Percentiles rank a stretch among this genome's conserved stretches.
These are phyloP conservation scores for Plumapathes pennacea DNA, from an alignment of 92 coral and sea anemone genomes.

Conservation along the genomic window DNA sequence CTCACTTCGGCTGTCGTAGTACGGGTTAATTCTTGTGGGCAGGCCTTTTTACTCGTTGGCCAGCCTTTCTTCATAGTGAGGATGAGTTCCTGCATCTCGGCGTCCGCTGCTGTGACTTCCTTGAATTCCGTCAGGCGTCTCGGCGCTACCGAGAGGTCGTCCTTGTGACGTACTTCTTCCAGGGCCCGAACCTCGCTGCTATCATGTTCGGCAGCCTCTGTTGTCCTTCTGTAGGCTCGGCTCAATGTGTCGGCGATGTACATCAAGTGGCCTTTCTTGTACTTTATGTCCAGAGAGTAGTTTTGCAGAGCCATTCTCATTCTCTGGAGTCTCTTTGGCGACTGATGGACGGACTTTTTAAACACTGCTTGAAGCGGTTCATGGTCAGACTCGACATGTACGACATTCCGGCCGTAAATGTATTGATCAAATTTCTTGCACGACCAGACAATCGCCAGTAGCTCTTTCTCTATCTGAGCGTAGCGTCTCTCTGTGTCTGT, in stretches of 20 bases:
- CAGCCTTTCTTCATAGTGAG: too few relatives aligned
- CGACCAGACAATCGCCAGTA: conserved; percentile 39
- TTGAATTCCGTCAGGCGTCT: too few relatives aligned
- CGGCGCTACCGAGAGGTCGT: too few relatives aligned
- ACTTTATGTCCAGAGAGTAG: conserved; percentile 16
- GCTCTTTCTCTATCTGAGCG: conserved; percentile 37
- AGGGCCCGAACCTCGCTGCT: too few relatives aligned
- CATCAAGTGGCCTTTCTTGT: conserved; percentile 16
- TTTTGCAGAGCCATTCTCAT: conserved; percentile 27
- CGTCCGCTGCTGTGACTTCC: too few relatives aligned
- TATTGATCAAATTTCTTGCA: conserved; percentile 54
- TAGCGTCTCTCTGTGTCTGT: conserved; percentile 33
- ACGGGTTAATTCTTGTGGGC: too few relatives aligned
- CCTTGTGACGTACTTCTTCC: too few relatives aligned
- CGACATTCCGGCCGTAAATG: conserved; percentile 26
- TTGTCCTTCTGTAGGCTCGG: conserved; percentile 14
- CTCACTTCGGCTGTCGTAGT: too few relatives aligned
- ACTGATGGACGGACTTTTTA: conserved; percentile 27
- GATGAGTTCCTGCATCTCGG: too few relatives aligned
- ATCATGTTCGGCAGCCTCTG: too few relatives aligned
- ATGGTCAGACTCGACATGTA: conserved; percentile 23
- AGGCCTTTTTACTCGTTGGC: too few relatives aligned
- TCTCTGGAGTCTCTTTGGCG: conserved; percentile 28
- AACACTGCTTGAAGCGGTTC: conserved; percentile 43
- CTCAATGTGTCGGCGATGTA: conserved; percentile 29